These are phyloP conservation scores for Perdita meconis DNA, from an alignment of 2,888 invertebrate species.

Conservation along the genomic window DNA sequence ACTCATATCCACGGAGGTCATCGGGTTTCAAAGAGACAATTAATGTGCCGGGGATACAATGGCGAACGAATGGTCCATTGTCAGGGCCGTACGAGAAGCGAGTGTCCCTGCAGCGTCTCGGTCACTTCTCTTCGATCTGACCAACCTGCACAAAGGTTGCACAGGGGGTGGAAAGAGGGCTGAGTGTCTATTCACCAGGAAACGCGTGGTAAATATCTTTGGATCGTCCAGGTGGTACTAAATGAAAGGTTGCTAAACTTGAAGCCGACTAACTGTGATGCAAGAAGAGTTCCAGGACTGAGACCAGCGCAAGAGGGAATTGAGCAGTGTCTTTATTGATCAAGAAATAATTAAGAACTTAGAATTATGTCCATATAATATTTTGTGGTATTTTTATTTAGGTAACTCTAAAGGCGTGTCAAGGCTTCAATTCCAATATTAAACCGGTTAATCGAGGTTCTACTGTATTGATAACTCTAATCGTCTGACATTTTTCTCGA, in stretches of 20 bases:
- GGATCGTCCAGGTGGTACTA: slow-evolving; percentile 59
- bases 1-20: slow-evolving; percentile 77
- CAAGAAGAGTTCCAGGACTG: too few species aligned
- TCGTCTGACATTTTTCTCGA: too few species aligned
- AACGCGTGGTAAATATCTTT: slow-evolving; percentile 48
- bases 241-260: not conserved
- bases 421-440: too few species aligned
- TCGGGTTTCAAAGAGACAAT: slow-evolving; percentile 81
- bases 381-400: too few species aligned
- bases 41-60: slow-evolving; percentile 81
- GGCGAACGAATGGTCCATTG: slow-evolving; percentile 78
- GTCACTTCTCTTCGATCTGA: slow-evolving; percentile 44
- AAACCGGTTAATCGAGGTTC: too few species aligned
- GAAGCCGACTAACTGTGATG: not conserved
- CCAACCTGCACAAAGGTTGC: slow-evolving; percentile 64
- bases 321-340: too few species aligned
- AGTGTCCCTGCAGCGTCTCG: slow-evolving; percentile 78
- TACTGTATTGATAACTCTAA: too few species aligned
- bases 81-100: slow-evolving; percentile 74
- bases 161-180: slow-evolving; percentile 41
- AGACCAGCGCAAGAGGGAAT: too few species aligned
- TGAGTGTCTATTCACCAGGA: slow-evolving; percentile 50
- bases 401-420: too few species aligned
- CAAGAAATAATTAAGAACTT: too few species aligned
- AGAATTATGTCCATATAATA: too few species aligned